Base-by-base conservation (phyloP, 2,113 vertebrate species). In the Nycticebus coucang region DNA sequence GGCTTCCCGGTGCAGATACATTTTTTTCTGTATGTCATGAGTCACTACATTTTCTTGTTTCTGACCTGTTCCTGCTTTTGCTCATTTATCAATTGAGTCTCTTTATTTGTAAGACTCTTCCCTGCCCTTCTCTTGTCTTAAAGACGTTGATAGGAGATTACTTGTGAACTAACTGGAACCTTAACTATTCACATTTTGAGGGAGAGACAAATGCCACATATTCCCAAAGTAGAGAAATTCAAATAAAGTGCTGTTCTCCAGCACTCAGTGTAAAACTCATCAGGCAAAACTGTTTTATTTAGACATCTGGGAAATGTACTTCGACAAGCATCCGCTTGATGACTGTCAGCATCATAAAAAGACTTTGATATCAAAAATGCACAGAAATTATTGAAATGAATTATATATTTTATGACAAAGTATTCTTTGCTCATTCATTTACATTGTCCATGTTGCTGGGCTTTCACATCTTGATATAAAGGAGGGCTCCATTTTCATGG, bases 231-330 rank as follows among this genome's bases (percentile, higher is more conserved):
- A 94, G 96, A 98, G 90, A 97, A 83, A 96, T 98, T 96, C 94
- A 98, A 97, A 97, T 68, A 85, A 80, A 77, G 85, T 94, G 66
- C 55, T 82, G 72, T 91, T 93, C 94, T 97, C 95, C 87, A 97
- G 74, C 95, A 97, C 95, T 98, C 96, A 85, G 84, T 93, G 84
- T 93, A 96, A 97, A 98, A 98, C 79, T 98, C 97, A 98, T 98
- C 98, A 98, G 98, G 97, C 94, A 97, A 97, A 98, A 78, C 97
- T 96, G 95, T 97, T 97, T 97, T 98, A 98, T 98, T 98, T 98
- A 97, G 97, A 98, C 98, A 97, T 98, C 97, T 98, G 96, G 97
- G 98, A 98, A 98, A 97, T 93, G 96, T 96, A 98, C 97, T 98
- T 97, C 97, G 98, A 98, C 97, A 98, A 98, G 98, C 97, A 98